These are phyloP conservation scores for Caenorhabditis briggsae DNA, from an alignment of 1,140 invertebrate species.

Conservation along the genomic window DNA sequence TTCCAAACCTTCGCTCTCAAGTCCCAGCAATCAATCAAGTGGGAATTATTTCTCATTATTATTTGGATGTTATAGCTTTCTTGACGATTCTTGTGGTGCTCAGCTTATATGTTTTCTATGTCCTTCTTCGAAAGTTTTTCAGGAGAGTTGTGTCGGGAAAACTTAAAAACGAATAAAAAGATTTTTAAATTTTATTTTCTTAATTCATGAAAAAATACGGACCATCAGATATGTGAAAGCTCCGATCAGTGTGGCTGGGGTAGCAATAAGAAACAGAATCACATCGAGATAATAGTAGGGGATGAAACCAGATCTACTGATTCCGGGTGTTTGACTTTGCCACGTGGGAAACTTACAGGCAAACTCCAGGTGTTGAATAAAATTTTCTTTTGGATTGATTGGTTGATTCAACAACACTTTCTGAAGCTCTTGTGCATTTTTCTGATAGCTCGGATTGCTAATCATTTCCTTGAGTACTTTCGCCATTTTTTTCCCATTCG, in stretches of 20 bases:
- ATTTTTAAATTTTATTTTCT: no score
- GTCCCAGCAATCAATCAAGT: slow-evolving; percentile 29
- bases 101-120: neutral
- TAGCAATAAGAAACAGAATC: neutral
- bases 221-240: neutral
- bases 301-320: neutral
- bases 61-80: slow-evolving; percentile 10
- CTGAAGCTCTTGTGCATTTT: slow-evolving; percentile 7
- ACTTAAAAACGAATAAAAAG: neutral
- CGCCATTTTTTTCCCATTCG: neutral
- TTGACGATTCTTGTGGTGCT: neutral
- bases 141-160: neutral
- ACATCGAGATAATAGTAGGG: slow-evolving; percentile 1
- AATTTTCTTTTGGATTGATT: slow-evolving; percentile 19
- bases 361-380: slow-evolving; percentile 57
- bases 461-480: slow-evolving; percentile 14
- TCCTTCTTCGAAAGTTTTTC: neutral
- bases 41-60: neutral
- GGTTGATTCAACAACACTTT: slow-evolving; percentile 28
- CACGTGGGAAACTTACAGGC: slow-evolving; percentile 5
- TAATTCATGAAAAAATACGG: neutral
- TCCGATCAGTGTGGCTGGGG: neutral
- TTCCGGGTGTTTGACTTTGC: neutral
- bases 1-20: neutral
- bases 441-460: slow-evolving; percentile 5